These are phyloP conservation scores for Parasteatoda lunata DNA, from an alignment of 2,888 invertebrate species.

Conservation along the genomic window DNA sequence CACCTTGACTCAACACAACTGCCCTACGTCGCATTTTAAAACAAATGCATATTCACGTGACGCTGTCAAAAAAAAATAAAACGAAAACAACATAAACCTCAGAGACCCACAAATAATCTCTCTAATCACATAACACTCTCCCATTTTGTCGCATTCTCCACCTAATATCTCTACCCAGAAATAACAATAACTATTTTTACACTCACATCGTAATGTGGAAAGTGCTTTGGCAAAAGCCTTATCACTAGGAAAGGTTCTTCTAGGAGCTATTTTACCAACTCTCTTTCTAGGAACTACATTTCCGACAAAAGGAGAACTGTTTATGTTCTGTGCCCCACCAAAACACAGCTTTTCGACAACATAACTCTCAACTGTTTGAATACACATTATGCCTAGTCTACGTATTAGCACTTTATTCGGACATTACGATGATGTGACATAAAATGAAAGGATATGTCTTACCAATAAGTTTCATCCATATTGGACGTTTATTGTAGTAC, in stretches of 20 bases:
- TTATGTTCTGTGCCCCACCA: neutral
- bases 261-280: neutral
- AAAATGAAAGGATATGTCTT: constrained; percentile 7
- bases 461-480: constrained; percentile 9
- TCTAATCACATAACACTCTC: neutral
- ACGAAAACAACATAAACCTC: neutral
- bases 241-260: neutral
- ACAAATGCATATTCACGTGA: too few relatives aligned
- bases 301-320: neutral
- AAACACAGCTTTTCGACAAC: neutral
- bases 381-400: neutral
- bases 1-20: too few relatives aligned
- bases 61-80: neutral
- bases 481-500: constrained; percentile 26
- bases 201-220: neutral
- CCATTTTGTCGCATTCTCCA: neutral
- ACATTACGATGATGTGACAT: constrained; percentile 7
- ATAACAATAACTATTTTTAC: constrained; percentile 2
- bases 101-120: neutral
- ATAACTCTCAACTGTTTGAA: too few relatives aligned
- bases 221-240: neutral
- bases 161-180: neutral
- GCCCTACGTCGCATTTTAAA: too few relatives aligned
- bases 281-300: neutral
- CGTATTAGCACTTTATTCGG: neutral